Conservation (phyloP, 1,140 invertebrate genomes). For the Cataglyphis hispanica region DNA sequence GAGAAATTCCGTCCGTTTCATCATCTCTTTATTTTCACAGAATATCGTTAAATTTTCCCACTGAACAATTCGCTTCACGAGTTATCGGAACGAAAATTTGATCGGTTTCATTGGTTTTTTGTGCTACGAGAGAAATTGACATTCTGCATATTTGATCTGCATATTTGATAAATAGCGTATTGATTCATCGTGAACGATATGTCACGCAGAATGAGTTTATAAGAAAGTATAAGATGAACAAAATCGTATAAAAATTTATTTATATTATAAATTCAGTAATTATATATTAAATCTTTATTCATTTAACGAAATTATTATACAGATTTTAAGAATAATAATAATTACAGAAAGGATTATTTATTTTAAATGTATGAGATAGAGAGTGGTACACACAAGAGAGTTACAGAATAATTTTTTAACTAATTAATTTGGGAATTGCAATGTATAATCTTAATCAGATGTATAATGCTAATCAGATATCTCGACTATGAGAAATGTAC, state of each 20-base stretch:
- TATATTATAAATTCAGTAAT: too few relatives aligned
- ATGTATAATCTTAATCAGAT: too few relatives aligned
- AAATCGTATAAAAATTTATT: too few relatives aligned
- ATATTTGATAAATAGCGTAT: neutral
- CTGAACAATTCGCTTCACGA: neutral
- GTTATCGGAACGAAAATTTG: conserved; percentile 30
- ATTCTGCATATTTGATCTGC: neutral
- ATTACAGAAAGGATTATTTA: neutral
- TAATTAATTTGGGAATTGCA: neutral
- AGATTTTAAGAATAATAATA: neutral
- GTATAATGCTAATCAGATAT: neutral
- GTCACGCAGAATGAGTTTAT: too few relatives aligned
- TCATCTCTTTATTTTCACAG: conserved; percentile 21
- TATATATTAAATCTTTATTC: neutral
- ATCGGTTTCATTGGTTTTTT: neutral
- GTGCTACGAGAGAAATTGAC: neutral
- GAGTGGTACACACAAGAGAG: too few relatives aligned
- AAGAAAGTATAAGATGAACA: too few relatives aligned
- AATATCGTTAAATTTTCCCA: conserved; percentile 33
- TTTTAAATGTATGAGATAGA: neutral
- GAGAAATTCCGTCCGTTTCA: conserved; percentile 31
- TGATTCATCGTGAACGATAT: too few relatives aligned
- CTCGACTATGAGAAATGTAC: neutral
- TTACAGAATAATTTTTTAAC: too few relatives aligned
- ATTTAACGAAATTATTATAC: neutral